Evolutionary conservation across 2,797 vertebrate species (phyloP).

Genomic region (Momotus momota): DNA sequence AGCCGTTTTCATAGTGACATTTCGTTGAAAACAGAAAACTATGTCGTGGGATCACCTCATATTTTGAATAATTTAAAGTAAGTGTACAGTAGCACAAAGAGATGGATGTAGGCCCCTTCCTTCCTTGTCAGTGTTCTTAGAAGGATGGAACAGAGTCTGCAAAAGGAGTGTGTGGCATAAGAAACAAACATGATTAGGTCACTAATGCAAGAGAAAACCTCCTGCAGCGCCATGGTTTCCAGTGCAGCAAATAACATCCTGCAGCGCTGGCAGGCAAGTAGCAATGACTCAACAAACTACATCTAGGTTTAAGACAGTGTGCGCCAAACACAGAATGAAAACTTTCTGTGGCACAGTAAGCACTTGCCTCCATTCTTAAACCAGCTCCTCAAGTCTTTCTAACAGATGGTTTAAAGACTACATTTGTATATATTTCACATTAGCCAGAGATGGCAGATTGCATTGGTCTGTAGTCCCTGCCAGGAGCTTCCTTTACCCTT

Average conservation of each 20-base stretch:
- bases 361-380: not conserved
- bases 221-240: not conserved
- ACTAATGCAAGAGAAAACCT: not conserved
- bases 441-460: not conserved
- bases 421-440: not conserved
- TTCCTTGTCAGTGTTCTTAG: not conserved
- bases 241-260: slow-evolving; percentile 31
- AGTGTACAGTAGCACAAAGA: not conserved
- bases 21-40: not conserved
- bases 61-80: not conserved
- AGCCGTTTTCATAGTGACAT: not conserved
- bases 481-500: not conserved
- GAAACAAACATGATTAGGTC: not conserved
- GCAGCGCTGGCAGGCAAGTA: slow-evolving; percentile 47
- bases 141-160: not conserved
- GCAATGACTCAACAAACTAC: slow-evolving; percentile 58
- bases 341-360: not conserved
- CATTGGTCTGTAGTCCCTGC: not conserved
- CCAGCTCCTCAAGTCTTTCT: not conserved
- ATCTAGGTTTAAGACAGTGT: slow-evolving; percentile 4
- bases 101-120: not conserved
- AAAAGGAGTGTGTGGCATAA: not conserved
- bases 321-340: not conserved
- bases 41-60: not conserved
- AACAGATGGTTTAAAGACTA: not conserved